A percentile compares a stretch with the other conserved stretches of the same genome.
Evolutionary conservation across 92 coral and sea anemone species (phyloP).

Genomic region (Paramuricea clavata): DNA sequence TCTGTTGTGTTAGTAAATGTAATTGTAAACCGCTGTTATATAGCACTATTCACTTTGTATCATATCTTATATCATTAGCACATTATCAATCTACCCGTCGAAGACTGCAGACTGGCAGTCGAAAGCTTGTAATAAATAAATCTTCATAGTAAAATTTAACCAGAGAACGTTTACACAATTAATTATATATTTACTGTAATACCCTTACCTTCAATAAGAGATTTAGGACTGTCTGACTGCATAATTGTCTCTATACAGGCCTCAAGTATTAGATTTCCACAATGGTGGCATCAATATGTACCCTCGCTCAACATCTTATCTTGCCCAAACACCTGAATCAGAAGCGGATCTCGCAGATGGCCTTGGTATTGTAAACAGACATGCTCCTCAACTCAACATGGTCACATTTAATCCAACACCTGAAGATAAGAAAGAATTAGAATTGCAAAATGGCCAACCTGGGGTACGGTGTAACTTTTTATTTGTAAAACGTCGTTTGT

Average conservation of each 20-base stretch:
- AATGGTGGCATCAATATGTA: conserved; percentile 41
- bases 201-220: too few relatives aligned
- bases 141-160: too few relatives aligned
- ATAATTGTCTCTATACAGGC: neutral
- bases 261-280: conserved; percentile 8
- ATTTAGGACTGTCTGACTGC: neutral
- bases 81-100: too few relatives aligned
- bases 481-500: too few relatives aligned
- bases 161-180: too few relatives aligned
- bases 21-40: too few relatives aligned
- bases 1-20: too few relatives aligned
- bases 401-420: conserved; percentile 45
- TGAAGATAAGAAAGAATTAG: conserved; percentile 39
- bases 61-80: too few relatives aligned
- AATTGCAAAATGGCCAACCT: conserved; percentile 37
- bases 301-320: conserved; percentile 41
- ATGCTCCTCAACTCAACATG: conserved; percentile 39
- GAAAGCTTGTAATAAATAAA: too few relatives aligned
- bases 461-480: conserved; percentile 4
- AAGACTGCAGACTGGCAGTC: too few relatives aligned
- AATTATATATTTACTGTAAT: too few relatives aligned
- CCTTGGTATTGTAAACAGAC: conserved; percentile 45
- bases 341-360: conserved; percentile 46
- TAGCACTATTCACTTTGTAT: too few relatives aligned
- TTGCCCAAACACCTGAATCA: conserved; percentile 42